These are phyloP conservation scores for Pachypeltis micranthus DNA, from an alignment of 1,140 invertebrate genomes.

Conservation along the genomic window DNA sequence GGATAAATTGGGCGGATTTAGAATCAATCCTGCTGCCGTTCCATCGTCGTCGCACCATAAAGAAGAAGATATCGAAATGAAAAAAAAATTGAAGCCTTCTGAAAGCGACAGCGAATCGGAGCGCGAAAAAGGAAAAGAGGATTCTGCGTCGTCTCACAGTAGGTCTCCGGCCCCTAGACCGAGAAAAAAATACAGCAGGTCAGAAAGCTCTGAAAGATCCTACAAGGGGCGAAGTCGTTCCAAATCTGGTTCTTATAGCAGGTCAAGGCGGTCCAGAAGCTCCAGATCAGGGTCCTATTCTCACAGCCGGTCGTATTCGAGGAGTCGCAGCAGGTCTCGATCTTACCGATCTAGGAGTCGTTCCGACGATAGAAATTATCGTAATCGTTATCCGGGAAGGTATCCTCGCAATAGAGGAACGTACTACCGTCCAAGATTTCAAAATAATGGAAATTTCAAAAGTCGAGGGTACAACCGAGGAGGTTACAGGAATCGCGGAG, in stretches of 20 bases:
- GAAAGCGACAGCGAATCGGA: conserved; percentile 30
- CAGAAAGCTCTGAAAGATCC: conserved; percentile 13
- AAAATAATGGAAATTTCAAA: conserved; percentile 39
- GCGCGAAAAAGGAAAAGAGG: not conserved
- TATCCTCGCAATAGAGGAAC: conserved; percentile 53
- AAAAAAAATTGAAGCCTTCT: conserved; percentile 21
- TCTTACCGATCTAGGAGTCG: conserved; percentile 31
- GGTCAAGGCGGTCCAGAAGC: conserved; percentile 36
- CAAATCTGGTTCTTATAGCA: conserved; percentile 23
- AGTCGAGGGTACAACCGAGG: conserved; percentile 35
- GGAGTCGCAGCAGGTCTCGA: conserved; percentile 35
- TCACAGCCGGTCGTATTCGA: conserved; percentile 22
- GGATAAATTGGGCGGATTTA: conserved; percentile 47
- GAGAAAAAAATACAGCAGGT: conserved; percentile 19
- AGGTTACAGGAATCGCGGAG: conserved; percentile 34
- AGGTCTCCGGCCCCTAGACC: conserved; percentile 39
- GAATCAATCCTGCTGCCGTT: conserved; percentile 32
- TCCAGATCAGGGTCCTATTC: conserved; percentile 37
- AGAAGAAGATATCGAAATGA: conserved; percentile 27
- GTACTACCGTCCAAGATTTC: conserved; percentile 62
- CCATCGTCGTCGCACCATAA: conserved; percentile 39
- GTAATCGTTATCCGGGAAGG: conserved; percentile 38
- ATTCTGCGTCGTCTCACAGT: conserved; percentile 39
- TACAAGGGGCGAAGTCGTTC: conserved; percentile 20
- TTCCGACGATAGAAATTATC: conserved; percentile 45